phyloP scores from a whole-genome alignment of 2,113 vertebrate genomes.

The Orthonyx spaldingii region DNA sequence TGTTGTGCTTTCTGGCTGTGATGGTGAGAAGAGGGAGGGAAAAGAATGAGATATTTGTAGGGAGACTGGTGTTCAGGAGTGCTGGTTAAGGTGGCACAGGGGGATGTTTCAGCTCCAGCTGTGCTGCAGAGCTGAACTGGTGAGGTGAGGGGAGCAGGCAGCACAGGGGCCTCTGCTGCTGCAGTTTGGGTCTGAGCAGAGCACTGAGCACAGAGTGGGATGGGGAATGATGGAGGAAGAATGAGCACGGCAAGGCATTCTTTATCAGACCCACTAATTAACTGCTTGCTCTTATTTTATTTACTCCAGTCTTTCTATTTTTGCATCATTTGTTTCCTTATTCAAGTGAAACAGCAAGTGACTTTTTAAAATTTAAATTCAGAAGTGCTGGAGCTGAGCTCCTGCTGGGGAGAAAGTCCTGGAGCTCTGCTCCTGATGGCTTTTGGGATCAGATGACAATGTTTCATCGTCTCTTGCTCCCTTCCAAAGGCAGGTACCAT shows the following conservation, averaged over 20 bases:
- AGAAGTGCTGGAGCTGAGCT: neutral
- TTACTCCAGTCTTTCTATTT: constrained; percentile 37
- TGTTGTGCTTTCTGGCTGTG: neutral
- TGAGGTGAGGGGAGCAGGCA: neutral
- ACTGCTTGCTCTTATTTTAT: constrained; percentile 32
- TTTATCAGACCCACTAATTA: constrained; percentile 45
- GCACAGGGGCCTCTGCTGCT: neutral
- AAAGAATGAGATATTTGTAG: neutral
- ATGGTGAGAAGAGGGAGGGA: neutral
- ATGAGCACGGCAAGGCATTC: neutral
- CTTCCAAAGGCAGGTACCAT: constrained; percentile 21
- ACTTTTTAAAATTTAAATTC: constrained; percentile 46
- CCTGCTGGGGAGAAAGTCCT: constrained; percentile 22
- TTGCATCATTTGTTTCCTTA: constrained; percentile 57
- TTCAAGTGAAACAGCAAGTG: constrained; percentile 37
- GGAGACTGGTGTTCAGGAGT: neutral
- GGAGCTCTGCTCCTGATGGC: constrained; percentile 3
- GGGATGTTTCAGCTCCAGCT: neutral
- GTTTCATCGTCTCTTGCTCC: neutral
- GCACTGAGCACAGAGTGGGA: neutral
- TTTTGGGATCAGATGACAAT: neutral
- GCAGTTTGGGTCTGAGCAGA: neutral
- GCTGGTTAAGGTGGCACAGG: neutral
- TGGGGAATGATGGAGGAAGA: neutral
- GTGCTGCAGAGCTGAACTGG: neutral